These are phyloP conservation scores for Drosophila ezoana DNA, from an alignment of 2,888 invertebrate species.

Conservation along the genomic window DNA sequence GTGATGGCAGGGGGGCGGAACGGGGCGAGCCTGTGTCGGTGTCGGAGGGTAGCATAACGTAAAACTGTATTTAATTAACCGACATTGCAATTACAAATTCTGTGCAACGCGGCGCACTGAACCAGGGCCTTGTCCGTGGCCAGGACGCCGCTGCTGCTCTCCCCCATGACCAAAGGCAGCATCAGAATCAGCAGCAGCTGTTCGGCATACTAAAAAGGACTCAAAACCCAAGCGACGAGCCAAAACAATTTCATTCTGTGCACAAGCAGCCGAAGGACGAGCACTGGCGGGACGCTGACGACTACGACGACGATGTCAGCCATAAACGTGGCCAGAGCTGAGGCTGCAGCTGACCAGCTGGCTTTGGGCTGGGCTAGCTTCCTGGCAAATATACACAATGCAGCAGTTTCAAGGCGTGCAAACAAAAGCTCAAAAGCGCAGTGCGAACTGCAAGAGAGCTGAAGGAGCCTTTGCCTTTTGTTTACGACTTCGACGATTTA, in stretches of 20 bases:
- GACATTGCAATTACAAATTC: slow-evolving; percentile 83
- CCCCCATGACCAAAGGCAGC: slow-evolving; percentile 15
- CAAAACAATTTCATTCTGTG: slow-evolving; percentile 78
- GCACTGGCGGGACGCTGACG: slow-evolving; percentile 12
- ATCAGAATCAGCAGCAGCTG: slow-evolving; percentile 60
- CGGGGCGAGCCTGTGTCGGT: neutral
- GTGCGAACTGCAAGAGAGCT: slow-evolving; percentile 17
- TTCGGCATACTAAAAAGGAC: slow-evolving; percentile 74
- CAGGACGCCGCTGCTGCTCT: slow-evolving; percentile 6
- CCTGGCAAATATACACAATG: slow-evolving; percentile 60
- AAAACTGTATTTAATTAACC: slow-evolving; percentile 83
- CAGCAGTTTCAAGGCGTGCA: slow-evolving; percentile 68
- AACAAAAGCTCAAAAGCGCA: slow-evolving; percentile 68
- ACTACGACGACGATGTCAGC: neutral
- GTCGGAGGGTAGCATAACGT: slow-evolving; percentile 61
- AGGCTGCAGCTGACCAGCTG: slow-evolving; percentile 27
- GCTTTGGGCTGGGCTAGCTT: slow-evolving; percentile 33
- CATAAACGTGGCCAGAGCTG: slow-evolving; percentile 42
- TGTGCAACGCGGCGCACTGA: slow-evolving; percentile 70
- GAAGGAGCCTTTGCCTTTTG: slow-evolving; percentile 58
- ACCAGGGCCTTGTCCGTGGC: slow-evolving; percentile 47
- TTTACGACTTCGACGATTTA: slow-evolving; percentile 82
- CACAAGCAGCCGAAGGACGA: slow-evolving; percentile 42
- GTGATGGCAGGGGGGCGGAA: neutral
- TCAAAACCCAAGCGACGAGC: slow-evolving; percentile 58